These are phyloP conservation scores for Plectus sambesii DNA, from an alignment of 1,140 invertebrate genomes.

Conservation along the genomic window DNA sequence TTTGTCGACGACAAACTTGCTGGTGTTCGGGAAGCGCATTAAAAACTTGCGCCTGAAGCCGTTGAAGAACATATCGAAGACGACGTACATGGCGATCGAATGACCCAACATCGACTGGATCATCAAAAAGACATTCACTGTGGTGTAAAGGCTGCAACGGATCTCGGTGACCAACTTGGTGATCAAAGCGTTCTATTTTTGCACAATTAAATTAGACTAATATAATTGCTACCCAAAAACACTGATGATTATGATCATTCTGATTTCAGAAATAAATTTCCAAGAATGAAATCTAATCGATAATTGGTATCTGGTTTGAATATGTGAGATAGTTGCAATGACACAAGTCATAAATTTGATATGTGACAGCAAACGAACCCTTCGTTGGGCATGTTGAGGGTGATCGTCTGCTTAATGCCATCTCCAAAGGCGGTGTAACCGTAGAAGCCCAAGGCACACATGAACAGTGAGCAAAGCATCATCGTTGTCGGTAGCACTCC, in stretches of 20 bases:
- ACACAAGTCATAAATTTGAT: no score
- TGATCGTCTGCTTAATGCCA: conserved; percentile 47
- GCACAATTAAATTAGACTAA: no score
- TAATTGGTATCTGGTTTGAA: conserved; percentile 13
- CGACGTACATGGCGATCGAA: conserved; percentile 45
- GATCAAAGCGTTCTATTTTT: no score
- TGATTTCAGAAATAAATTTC: no score
- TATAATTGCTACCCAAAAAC: no score
- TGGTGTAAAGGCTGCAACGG: conserved; percentile 35
- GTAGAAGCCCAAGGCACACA: conserved; percentile 50
- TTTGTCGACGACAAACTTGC: conserved; percentile 37
- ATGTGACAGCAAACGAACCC: conserved; percentile 26
- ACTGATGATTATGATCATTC: no score
- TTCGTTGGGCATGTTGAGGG: conserved; percentile 48
- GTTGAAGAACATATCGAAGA: conserved; percentile 46
- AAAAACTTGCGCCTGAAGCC: conserved; percentile 40
- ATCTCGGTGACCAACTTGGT: no score
- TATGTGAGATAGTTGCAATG: background rate
- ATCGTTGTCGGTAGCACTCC: conserved; percentile 51
- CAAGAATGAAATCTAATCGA: conserved; percentile 11
- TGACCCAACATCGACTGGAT: conserved; percentile 41
- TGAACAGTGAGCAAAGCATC: conserved; percentile 47
- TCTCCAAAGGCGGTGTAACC: conserved; percentile 51
- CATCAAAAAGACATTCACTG: conserved; percentile 41
- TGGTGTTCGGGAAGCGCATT: conserved; percentile 34